Conservation (phyloP, 2,888 invertebrate species). For the Bombyx huttoni region DNA sequence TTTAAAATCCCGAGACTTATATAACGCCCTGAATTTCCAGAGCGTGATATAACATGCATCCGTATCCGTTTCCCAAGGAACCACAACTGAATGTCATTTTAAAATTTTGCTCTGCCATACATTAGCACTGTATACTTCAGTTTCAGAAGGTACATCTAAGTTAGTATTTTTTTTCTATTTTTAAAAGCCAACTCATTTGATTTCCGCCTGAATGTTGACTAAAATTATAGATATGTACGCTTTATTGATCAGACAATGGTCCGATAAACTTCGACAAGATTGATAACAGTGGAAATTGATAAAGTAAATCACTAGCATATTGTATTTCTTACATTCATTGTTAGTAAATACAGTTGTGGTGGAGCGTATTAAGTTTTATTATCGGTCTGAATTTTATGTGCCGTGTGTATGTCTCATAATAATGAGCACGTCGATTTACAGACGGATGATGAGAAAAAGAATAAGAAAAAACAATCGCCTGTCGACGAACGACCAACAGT, state of each 20-base stretch:
- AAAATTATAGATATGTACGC: conserved; percentile 7
- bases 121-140: not conserved
- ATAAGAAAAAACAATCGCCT: conserved; percentile 58
- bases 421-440: conserved; percentile 35
- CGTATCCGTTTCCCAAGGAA: conserved; percentile 7
- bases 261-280: conserved; percentile 47
- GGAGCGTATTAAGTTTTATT: conserved; percentile 10
- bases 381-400: conserved; percentile 4
- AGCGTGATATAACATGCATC: not conserved
- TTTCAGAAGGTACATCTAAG: not conserved
- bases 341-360: conserved; percentile 19
- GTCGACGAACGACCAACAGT: conserved; percentile 60
- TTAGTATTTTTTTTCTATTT: not conserved
- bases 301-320: conserved; percentile 28
- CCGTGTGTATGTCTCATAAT: conserved; percentile 43
- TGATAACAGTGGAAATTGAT: conserved; percentile 53
- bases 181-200: conserved; percentile 1
- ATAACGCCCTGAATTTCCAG: conserved; percentile 1
- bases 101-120: too few relatives aligned
- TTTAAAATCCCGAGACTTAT: not conserved
- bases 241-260: conserved; percentile 49
- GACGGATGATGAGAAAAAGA: conserved; percentile 65
- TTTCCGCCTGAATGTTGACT: not conserved
- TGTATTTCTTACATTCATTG: conserved; percentile 22
- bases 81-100: conserved; percentile 1